Conservation (phyloP, 2,888 invertebrate genomes). For the Lacanobia wlatinum region DNA sequence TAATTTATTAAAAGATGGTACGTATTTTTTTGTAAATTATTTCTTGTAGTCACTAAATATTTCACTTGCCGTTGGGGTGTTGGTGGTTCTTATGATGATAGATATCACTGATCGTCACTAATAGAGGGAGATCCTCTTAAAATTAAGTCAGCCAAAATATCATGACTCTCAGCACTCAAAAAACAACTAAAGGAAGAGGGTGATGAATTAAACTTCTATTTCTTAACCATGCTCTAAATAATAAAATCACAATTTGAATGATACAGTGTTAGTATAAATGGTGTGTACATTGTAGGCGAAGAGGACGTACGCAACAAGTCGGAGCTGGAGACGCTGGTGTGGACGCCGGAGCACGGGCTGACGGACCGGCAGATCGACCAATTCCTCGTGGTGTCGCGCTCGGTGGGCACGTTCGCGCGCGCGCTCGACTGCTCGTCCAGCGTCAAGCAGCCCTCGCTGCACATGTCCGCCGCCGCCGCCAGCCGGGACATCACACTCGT, state of each 20-base stretch:
- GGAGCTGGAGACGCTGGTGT: slow-evolving; percentile 97
- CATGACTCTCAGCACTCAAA: neutral
- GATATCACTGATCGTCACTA: neutral
- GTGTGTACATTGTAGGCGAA: slow-evolving; percentile 88
- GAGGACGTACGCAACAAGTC: slow-evolving; percentile 92
- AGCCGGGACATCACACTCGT: slow-evolving; percentile 99
- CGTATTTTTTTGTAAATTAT: slow-evolving; percentile 58
- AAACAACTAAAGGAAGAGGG: neutral
- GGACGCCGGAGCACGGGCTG: slow-evolving; percentile 98
- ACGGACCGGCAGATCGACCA: slow-evolving; percentile 99
- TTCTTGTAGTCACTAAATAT: neutral
- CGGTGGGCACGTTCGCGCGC: slow-evolving; percentile 99
- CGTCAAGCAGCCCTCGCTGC: slow-evolving; percentile 99
- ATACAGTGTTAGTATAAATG: neutral
- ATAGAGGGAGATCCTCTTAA: neutral
- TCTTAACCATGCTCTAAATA: no score
- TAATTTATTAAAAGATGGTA: slow-evolving; percentile 95
- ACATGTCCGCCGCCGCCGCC: slow-evolving; percentile 99
- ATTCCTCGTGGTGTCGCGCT: slow-evolving; percentile 98
- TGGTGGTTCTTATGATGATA: neutral
- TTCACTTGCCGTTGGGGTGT: neutral
- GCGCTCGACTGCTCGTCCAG: slow-evolving; percentile 99
- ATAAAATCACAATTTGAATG: no score
- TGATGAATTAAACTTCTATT: no score
- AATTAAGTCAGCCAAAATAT: neutral